Conservation (phyloP, 1,140 invertebrate species). For the Ridgeia piscesae region DNA sequence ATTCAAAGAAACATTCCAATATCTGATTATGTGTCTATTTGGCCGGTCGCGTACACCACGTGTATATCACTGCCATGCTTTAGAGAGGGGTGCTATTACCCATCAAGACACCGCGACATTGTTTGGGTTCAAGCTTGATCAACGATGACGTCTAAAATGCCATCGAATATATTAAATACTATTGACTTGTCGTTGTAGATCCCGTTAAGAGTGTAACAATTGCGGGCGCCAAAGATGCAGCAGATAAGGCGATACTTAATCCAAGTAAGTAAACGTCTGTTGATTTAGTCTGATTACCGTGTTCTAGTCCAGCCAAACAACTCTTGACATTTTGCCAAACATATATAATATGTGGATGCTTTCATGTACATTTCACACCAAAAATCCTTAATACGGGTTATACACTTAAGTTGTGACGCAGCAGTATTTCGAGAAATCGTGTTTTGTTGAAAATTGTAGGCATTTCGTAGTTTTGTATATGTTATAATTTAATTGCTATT, state of each 20-base stretch:
- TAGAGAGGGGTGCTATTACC: no score
- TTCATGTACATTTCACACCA: no score
- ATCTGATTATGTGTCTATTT: no score
- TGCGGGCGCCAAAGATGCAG: neutral
- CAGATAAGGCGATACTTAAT: neutral
- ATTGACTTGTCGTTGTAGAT: neutral
- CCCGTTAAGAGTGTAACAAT: neutral
- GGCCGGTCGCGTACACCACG: no score
- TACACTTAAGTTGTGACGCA: no score
- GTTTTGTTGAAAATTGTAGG: neutral
- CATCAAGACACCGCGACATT: no score
- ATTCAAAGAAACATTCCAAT: no score
- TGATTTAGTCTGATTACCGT: neutral
- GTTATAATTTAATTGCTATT: neutral
- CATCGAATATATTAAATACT: neutral
- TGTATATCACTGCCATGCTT: no score
- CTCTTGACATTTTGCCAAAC: neutral
- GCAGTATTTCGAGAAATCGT: neutral
- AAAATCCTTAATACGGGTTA: no score
- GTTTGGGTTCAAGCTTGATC: no score
- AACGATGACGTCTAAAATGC: no score
- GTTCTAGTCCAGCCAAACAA: neutral
- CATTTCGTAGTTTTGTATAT: neutral
- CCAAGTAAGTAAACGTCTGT: neutral
- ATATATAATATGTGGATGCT: no score